Conservation (phyloP, 2,888 invertebrate species). For the Idaea dimidiata region DNA sequence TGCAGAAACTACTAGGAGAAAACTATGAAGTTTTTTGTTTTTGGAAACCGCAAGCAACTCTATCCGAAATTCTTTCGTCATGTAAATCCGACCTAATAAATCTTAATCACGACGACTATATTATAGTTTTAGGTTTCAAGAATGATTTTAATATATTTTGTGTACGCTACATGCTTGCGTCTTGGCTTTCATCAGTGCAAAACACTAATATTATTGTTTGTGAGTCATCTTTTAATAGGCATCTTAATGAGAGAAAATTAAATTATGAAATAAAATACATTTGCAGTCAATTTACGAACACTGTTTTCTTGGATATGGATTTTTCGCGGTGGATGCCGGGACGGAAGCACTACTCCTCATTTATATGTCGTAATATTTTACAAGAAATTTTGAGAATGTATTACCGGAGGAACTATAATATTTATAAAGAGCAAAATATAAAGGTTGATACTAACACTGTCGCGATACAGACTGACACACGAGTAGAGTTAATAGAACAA, state of each 20-base stretch:
- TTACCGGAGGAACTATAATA: too few species aligned
- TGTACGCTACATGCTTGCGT: neutral
- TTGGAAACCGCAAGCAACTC: neutral
- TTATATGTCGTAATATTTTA: too few species aligned
- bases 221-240: neutral
- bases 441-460: too few species aligned
- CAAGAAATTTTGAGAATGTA: too few species aligned
- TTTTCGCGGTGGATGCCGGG: too few species aligned
- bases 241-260: too few species aligned
- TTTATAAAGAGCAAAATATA: too few species aligned
- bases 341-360: too few species aligned
- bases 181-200: neutral
- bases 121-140: constrained; percentile 1
- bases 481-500: too few species aligned
- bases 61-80: neutral
- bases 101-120: neutral
- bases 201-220: neutral
- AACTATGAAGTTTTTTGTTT: neutral
- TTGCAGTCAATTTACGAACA: neutral
- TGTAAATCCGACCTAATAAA: neutral
- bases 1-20: neutral
- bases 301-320: too few species aligned
- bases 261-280: constrained; percentile 3
- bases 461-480: too few species aligned
- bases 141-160: neutral